phyloP scores from a whole-genome alignment of 2,113 vertebrate species.

The Bufo gargarizans region DNA sequence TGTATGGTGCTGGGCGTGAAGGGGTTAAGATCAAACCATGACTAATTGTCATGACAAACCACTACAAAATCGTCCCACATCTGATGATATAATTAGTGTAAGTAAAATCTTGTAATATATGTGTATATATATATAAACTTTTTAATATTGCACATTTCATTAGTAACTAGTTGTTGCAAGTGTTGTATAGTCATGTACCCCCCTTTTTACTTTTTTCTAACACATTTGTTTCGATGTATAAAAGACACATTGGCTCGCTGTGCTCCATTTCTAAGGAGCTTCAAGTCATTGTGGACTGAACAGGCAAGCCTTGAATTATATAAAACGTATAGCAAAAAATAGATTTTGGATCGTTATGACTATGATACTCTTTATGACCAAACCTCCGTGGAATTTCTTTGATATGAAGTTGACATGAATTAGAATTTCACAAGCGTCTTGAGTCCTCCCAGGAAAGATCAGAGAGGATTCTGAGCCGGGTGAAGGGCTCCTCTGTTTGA shows the following conservation, averaged over 20 bases:
- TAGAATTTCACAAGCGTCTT: slow-evolving; percentile 83
- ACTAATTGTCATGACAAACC: no score
- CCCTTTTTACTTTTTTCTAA: not conserved
- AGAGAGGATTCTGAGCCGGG: slow-evolving; percentile 72
- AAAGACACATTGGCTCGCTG: slow-evolving; percentile 43
- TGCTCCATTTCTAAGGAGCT: slow-evolving; percentile 45
- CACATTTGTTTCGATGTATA: slow-evolving; percentile 11
- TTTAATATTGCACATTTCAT: not conserved
- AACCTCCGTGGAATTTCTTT: slow-evolving; percentile 84
- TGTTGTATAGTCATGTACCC: not conserved
- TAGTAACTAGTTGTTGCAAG: not conserved
- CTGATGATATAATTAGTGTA: no score
- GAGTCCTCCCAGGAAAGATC: slow-evolving; percentile 77
- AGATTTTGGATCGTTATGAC: slow-evolving; percentile 73
- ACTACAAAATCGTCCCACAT: no score
- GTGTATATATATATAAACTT: not conserved
- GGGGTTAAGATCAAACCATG: no score
- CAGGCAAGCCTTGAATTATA: slow-evolving; percentile 53
- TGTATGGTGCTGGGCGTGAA: no score
- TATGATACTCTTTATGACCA: slow-evolving; percentile 73
- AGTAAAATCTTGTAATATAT: no score
- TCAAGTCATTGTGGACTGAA: slow-evolving; percentile 47
- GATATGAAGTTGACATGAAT: slow-evolving; percentile 87
- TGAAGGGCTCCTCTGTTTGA: slow-evolving; percentile 74
- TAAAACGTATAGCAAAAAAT: slow-evolving; percentile 66